A percentile compares a stretch with the other conserved stretches of the same genome.
These are phyloP conservation scores for Drosophila arizonae DNA, from an alignment of 1,140 invertebrate genomes.

Conservation along the genomic window DNA sequence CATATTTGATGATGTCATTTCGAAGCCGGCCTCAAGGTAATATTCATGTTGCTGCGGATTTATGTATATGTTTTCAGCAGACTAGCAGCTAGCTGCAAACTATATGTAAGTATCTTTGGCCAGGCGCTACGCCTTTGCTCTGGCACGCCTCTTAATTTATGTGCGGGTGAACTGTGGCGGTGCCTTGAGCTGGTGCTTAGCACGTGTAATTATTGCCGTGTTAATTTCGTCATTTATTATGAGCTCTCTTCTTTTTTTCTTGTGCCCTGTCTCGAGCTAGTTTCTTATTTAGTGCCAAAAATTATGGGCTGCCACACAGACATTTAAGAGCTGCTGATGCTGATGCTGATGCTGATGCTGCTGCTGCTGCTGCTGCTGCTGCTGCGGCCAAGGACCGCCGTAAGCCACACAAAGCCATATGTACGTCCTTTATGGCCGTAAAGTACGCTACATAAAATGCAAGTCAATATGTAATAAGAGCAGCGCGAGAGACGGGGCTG, in stretches of 20 bases:
- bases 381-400: slow-evolving; percentile 31
- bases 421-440: slow-evolving; percentile 63
- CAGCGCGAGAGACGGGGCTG: not conserved
- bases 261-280: slow-evolving; percentile 53
- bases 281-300: slow-evolving; percentile 73
- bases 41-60: slow-evolving; percentile 72
- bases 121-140: slow-evolving; percentile 8
- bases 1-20: slow-evolving; percentile 81
- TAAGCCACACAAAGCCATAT: slow-evolving; percentile 49
- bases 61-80: slow-evolving; percentile 28
- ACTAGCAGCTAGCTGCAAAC: not conserved
- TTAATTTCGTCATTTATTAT: slow-evolving; percentile 80
- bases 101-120: not conserved
- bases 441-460: slow-evolving; percentile 69
- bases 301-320: slow-evolving; percentile 51
- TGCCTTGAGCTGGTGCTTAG: slow-evolving; percentile 8
- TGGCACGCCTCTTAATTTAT: slow-evolving; percentile 57
- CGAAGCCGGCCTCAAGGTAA: slow-evolving; percentile 61
- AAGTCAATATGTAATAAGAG: slow-evolving; percentile 51
- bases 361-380: slow-evolving; percentile 34
- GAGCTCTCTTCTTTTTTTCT: slow-evolving; percentile 34
- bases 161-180: slow-evolving; percentile 39
- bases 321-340: slow-evolving; percentile 48
- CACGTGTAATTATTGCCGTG: slow-evolving; percentile 70
- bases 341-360: slow-evolving; percentile 24